phyloP scores from a whole-genome alignment of 2,888 invertebrate species.

The Ormyrus labotus region DNA sequence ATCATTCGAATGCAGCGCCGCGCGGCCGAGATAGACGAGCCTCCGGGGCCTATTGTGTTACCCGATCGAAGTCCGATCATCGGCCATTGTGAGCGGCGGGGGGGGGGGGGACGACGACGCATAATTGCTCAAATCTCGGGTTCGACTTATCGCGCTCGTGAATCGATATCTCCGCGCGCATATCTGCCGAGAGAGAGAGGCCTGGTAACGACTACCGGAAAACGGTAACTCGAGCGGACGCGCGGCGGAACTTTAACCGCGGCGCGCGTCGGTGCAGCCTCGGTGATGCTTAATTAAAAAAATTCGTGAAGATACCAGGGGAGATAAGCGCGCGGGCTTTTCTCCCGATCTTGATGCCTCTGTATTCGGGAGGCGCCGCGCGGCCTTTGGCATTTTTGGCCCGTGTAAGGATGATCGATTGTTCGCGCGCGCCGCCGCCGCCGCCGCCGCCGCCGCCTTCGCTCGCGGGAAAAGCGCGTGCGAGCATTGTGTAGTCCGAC shows the following conservation, averaged over 20 bases:
- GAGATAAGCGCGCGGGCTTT: background rate
- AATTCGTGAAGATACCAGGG: background rate
- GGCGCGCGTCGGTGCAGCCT: background rate
- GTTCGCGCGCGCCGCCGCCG: no score
- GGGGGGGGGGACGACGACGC: conserved; percentile 3
- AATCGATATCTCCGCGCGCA: conserved; percentile 45
- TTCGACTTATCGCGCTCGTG: conserved; percentile 53
- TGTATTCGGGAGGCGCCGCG: background rate
- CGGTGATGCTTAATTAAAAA: background rate
- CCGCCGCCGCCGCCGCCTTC: background rate
- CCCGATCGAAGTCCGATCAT: conserved; percentile 31
- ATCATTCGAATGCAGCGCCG: background rate
- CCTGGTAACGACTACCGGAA: conserved; percentile 55
- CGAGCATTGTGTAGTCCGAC: no score
- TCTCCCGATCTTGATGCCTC: background rate
- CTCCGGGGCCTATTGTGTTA: conserved; percentile 46
- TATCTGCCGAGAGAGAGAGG: conserved; percentile 2
- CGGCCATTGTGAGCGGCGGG: background rate
- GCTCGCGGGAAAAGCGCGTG: background rate
- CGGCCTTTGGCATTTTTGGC: conserved; percentile 1
- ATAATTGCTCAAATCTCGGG: conserved; percentile 55
- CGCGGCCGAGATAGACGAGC: background rate
- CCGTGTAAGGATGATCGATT: no score
- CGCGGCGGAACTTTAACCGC: background rate
- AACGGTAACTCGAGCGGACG: conserved; percentile 49